Evolutionary conservation across 2,113 vertebrate species (phyloP), one percentile per base, ranked within the genome.

Genomic region (Heterocephalus glaber): DNA sequence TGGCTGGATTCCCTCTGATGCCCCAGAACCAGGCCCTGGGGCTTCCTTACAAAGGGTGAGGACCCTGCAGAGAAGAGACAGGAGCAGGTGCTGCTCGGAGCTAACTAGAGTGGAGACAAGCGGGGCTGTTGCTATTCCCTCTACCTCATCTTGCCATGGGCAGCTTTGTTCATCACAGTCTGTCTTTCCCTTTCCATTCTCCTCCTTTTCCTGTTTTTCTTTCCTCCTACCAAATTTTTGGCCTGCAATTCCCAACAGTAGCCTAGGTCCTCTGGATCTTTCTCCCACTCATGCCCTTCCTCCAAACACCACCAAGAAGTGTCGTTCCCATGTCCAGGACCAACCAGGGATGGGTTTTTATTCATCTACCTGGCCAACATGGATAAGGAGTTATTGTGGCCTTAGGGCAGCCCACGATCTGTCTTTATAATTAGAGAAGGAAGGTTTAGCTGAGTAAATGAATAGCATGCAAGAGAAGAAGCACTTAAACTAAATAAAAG

Each of bases 1-100:
- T 44, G 60, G 35, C 14, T 3, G 0, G 12, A 11, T 54, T 38
- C 82, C 76, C 56, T 9, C 1, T 0, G 1, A 12, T 0, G 0
- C 11, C 65, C 77, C 56, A 52, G 44, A 44, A 58, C 3, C 54
- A 90, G 72, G 28, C 41, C 72, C 72, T 4, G 7, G 20, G 58
- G 5, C 56, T 41, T 72, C 65, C 56, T 89, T 47, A 61, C n/a
- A 28, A 49, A 35, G 2, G 19, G 24, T 3, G 26, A 66, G 12
- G 12, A 54, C 44, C 47, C 61, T 38, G 12, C 3, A 8, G 47
- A 72, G 35, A 68, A 87, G 22, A 60, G 41, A n/a, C 7, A 44
- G 38, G 49, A 35, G 22, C 33, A 9, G 19, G 72, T 4, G 10
- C 61, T 84, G 3, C 58, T 41, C 4, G n/a, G 38, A 83, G 16